Base-by-base conservation (phyloP, 92 coral and sea anemone species). In the Nematostella vectensis region DNA sequence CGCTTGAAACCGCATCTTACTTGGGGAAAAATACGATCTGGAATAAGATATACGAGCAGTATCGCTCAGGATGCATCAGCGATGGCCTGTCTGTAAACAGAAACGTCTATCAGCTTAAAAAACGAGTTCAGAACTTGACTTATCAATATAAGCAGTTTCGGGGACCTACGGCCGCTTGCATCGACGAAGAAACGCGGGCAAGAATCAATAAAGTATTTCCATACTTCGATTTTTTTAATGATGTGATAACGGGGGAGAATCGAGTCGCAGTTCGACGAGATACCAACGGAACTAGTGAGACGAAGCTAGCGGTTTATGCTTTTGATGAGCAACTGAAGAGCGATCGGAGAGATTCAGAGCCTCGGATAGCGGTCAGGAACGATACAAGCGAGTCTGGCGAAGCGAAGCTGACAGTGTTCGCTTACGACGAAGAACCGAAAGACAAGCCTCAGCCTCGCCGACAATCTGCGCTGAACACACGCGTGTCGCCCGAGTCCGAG, bases 1-100 rank as follows among this genome's bases (percentile, higher is more conserved):
- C 51, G 18, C 51, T 45, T 9, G 51, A 45, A 45, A 45, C 51
- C 4, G 51, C 51, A 4, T 6, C 51, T 11, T 45, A 45, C 51
- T 9, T 4, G 51, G 51, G 23, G 23, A 45, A 45, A 22, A 45
- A 45, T 19, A 6, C 51, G 23, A 45, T 45, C 18, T 45, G 51
- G 51, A 45, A 45, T 45, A 11, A 9, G 18, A 45, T 45, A 6
- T 45, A 10, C 21, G 51, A 45, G 18, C 51, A 45, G 51, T 45
- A 45, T 17, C 9, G 51, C 9, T 6, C 51, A 4, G 18, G 51
- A 9, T 45, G 51, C 18, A 19, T 45, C 4, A 8, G 23, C 9
- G 51, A 8, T 17, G 51, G 51, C 4, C 9, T 45, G 9, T 45
- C 51, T 4, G 51, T 45, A 4, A 22, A 45, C 23, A 11, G 51